phyloP scores from a whole-genome alignment of 2,888 invertebrate species.

The Philaethria dido region DNA sequence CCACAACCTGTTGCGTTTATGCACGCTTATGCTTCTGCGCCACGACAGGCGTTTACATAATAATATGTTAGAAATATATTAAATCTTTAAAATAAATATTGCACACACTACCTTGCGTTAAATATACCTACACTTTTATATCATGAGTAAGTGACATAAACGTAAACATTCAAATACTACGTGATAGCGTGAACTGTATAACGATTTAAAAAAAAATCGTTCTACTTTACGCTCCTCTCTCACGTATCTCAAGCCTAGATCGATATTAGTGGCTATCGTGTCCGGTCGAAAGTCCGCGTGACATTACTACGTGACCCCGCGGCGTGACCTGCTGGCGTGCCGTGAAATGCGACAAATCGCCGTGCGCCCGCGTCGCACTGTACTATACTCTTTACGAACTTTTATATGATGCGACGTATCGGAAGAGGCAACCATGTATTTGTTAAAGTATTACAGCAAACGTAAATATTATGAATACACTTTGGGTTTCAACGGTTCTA shows the following conservation, averaged over 20 bases:
- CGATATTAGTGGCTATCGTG: constrained; percentile 40
- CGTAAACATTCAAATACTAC: neutral
- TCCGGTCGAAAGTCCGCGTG: constrained; percentile 71
- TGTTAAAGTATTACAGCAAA: no score
- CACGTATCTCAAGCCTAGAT: constrained; percentile 23
- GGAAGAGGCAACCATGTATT: neutral
- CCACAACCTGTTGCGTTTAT: no score
- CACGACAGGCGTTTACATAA: no score
- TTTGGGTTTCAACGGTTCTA: no score
- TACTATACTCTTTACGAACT: constrained; percentile 47
- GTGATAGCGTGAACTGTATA: neutral
- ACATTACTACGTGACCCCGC: constrained; percentile 64
- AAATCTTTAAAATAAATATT: no score
- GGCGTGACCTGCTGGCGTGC: constrained; percentile 70
- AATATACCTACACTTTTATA: no score
- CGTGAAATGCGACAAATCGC: constrained; percentile 82
- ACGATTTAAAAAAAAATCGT: neutral
- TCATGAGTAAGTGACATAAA: no score
- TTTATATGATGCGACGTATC: constrained; percentile 48
- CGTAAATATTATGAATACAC: no score
- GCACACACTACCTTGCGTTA: no score
- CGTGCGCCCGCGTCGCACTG: constrained; percentile 71
- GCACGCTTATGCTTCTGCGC: no score
- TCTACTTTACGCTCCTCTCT: constrained; percentile 11
- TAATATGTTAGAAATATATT: no score